phyloP scores from a whole-genome alignment of 2,797 vertebrate species.

The Cichlasoma orientale region DNA sequence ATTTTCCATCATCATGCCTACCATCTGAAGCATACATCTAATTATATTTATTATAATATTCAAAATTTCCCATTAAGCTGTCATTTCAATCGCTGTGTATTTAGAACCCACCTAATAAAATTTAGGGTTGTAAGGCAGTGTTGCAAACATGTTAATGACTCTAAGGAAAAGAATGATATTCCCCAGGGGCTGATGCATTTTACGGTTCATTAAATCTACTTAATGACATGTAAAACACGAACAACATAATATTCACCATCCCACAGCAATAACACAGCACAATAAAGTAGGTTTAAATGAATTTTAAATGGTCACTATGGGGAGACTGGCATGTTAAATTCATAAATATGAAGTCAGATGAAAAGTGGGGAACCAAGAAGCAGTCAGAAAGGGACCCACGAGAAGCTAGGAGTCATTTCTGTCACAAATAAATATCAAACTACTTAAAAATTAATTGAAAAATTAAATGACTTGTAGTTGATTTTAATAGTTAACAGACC shows the following conservation, averaged over 20 bases:
- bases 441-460: too few species aligned
- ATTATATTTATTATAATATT: constrained; percentile 1
- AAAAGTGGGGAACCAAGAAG: neutral
- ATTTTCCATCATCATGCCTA: neutral
- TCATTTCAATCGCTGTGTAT: neutral
- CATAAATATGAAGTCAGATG: neutral
- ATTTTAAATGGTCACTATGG: neutral
- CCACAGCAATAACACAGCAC: neutral
- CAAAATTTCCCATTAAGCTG: neutral
- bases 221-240: constrained; percentile 13
- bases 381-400: neutral
- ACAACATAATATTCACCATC: neutral
- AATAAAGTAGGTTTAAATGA: constrained; percentile 18
- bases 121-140: neutral
- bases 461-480: too few species aligned
- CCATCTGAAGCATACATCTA: neutral
- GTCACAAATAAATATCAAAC: neutral
- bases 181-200: neutral
- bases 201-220: constrained; percentile 23
- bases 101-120: neutral
- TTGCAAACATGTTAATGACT: neutral
- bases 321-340: neutral
- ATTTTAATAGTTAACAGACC: too few species aligned
- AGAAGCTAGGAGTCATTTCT: neutral
- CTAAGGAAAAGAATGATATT: neutral